A percentile compares a stretch with the other conserved stretches of the same genome.
Conservation (phyloP, 2,888 invertebrate species). For the Macrosoma leucophasiata region DNA sequence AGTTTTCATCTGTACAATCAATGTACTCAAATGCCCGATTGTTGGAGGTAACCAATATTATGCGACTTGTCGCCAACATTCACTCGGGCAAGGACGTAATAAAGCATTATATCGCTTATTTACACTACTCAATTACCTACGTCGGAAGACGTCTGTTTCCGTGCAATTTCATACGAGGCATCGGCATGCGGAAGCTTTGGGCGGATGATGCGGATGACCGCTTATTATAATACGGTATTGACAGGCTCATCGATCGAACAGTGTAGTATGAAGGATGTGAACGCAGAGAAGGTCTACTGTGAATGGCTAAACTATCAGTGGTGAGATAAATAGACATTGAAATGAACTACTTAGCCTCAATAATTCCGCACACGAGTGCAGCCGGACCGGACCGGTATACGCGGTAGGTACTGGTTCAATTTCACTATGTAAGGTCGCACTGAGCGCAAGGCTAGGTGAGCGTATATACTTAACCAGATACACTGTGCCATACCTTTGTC, state of each 20-base stretch:
- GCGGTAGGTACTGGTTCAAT: constrained; percentile 55
- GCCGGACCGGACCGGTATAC: constrained; percentile 36
- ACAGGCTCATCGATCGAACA: background rate
- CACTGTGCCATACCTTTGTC: too few species aligned
- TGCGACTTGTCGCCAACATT: too few species aligned
- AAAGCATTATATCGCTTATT: constrained; percentile 40
- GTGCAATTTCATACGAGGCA: constrained; percentile 41
- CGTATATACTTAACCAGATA: constrained; percentile 33
- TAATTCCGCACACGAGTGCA: constrained; percentile 37
- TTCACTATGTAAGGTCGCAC: constrained; percentile 68
- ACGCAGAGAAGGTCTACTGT: constrained; percentile 5
- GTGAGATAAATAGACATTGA: constrained; percentile 24
- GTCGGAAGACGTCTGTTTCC: constrained; percentile 49
- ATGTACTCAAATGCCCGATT: too few species aligned
- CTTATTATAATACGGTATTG: constrained; percentile 10
- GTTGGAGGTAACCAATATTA: too few species aligned
- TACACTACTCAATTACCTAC: constrained; percentile 42
- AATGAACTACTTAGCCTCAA: constrained; percentile 37
- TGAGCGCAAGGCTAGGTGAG: constrained; percentile 62
- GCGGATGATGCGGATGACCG: constrained; percentile 31
- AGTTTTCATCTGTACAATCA: too few species aligned
- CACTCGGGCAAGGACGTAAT: constrained; percentile 25
- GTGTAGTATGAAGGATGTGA: background rate
- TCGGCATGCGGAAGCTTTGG: constrained; percentile 38
- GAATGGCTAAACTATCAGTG: constrained; percentile 12